phyloP scores from a whole-genome alignment of 2,888 invertebrate species.

The Cheiracanthium punctorium region DNA sequence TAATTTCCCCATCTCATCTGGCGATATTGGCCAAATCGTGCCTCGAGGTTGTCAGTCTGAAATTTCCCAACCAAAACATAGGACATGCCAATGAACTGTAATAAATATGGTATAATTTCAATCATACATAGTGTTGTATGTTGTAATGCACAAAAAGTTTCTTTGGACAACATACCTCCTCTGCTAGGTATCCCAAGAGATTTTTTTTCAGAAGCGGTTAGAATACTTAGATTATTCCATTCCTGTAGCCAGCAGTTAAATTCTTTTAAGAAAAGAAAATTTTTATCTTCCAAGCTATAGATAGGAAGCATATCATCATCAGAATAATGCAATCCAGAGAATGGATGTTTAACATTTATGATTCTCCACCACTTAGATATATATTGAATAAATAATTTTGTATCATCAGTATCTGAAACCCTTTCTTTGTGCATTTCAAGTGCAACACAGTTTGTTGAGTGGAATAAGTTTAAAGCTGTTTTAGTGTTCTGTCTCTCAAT shows the following conservation, averaged over 20 bases:
- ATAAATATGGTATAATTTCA: neutral
- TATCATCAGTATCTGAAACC: neutral
- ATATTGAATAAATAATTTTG: neutral
- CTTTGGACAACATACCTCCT: neutral
- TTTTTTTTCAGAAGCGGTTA: neutral
- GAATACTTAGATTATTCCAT: neutral
- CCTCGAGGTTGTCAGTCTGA: slow-evolving; percentile 20
- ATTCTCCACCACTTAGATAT: neutral
- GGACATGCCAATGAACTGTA: neutral
- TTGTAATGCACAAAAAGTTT: neutral
- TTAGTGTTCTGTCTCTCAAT: slow-evolving; percentile 13
- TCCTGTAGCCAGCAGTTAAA: neutral
- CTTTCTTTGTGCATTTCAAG: neutral
- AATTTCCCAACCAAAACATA: slow-evolving; percentile 19
- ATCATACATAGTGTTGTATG: neutral
- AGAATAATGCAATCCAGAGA: neutral
- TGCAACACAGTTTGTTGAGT: neutral
- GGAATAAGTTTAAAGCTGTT: neutral
- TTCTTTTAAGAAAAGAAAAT: neutral
- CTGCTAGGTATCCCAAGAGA: too few relatives aligned
- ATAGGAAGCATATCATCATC: too few relatives aligned
- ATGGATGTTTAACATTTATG: neutral
- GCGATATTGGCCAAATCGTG: slow-evolving; percentile 22
- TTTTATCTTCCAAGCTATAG: too few relatives aligned
- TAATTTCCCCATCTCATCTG: slow-evolving; percentile 17